Evolutionary conservation across 2,113 vertebrate genomes (phyloP).

Genomic region (Catagonus wagneri): DNA sequence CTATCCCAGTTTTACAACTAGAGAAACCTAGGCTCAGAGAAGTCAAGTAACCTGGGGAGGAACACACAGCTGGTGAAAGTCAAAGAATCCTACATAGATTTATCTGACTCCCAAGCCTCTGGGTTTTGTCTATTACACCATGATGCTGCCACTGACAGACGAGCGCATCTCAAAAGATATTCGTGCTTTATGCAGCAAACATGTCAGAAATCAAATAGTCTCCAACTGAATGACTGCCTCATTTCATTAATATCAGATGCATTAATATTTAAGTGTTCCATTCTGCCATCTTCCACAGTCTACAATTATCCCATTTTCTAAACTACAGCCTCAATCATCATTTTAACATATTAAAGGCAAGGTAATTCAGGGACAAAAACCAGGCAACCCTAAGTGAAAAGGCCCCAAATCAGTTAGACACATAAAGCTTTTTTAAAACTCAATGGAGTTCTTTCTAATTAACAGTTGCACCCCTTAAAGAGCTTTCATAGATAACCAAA

Average conservation of each 20-base stretch:
- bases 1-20: neutral
- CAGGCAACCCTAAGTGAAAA: slow-evolving; percentile 29
- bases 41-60: neutral
- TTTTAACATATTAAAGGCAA: slow-evolving; percentile 6
- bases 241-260: neutral
- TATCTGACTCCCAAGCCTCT: neutral
- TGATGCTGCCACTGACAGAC: neutral
- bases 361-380: neutral
- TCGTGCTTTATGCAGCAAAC: neutral
- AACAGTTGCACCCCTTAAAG: neutral
- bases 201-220: neutral
- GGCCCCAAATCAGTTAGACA: neutral
- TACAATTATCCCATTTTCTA: slow-evolving; percentile 18
- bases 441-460: slow-evolving; percentile 10
- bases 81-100: neutral
- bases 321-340: neutral
- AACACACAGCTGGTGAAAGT: neutral
- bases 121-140: neutral
- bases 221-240: neutral
- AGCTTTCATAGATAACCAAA: neutral
- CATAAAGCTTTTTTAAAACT: neutral
- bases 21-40: slow-evolving; percentile 8
- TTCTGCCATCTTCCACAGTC: neutral
- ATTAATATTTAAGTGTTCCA: neutral
- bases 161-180: neutral